Evolutionary conservation across 2,113 vertebrate genomes (phyloP).

Genomic region (Indri indri): DNA sequence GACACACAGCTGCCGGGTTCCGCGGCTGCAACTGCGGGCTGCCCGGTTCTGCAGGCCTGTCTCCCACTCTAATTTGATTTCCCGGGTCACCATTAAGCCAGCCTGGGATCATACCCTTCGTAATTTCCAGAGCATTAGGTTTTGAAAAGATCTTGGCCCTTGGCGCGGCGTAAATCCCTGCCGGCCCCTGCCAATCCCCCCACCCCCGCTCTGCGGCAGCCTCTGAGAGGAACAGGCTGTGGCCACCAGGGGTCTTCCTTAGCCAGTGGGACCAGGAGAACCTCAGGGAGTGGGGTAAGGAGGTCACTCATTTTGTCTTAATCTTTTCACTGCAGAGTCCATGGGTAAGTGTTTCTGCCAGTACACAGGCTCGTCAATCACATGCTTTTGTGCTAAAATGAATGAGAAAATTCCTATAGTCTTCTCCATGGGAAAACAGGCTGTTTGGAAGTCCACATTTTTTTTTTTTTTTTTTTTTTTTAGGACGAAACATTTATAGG

Average conservation of each 20-base stretch:
- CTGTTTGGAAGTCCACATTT: not conserved
- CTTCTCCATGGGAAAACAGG: not conserved
- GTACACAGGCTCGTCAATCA: not conserved
- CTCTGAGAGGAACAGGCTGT: not conserved
- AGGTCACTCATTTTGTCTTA: not conserved
- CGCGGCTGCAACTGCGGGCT: rapidly evolving
- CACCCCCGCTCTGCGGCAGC: not conserved
- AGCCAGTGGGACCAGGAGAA: not conserved
- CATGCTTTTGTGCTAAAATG: not conserved
- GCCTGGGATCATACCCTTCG: not conserved
- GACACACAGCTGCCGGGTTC: not conserved
- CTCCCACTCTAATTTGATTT: not conserved
- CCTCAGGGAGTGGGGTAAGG: rapidly evolving
- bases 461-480: not conserved
- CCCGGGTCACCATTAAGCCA: not conserved
- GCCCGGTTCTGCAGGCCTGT: not conserved
- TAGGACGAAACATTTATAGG: not conserved
- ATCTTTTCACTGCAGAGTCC: not conserved
- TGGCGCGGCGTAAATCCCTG: not conserved
- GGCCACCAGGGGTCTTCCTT: not conserved
- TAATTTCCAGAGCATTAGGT: not conserved
- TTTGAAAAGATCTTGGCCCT: not conserved
- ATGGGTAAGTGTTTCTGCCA: not conserved
- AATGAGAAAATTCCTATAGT: not conserved
- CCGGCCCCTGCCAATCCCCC: not conserved